A percentile compares a stretch with the other conserved stretches of the same genome.
These are phyloP conservation scores for Hoplodrina blanda DNA, from an alignment of 2,888 invertebrate genomes.

Conservation along the genomic window DNA sequence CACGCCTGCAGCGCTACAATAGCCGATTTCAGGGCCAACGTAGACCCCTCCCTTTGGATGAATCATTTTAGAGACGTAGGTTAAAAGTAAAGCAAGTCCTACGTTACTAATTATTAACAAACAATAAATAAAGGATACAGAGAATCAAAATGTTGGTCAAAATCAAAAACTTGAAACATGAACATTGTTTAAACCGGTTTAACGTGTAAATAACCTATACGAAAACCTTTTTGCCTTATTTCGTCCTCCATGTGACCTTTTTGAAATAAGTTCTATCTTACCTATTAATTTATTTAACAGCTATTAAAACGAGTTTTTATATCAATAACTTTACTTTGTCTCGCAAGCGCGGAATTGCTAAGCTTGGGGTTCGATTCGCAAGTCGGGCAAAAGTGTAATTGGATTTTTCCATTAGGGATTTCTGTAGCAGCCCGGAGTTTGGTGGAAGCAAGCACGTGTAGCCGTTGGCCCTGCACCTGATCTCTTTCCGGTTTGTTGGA, in stretches of 20 bases:
- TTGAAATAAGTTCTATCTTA: background rate
- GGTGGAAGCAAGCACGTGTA: no score
- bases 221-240: conserved; percentile 23
- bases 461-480: no score
- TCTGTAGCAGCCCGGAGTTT: no score
- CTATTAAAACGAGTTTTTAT: background rate
- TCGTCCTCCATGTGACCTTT: conserved; percentile 30
- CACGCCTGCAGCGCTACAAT: conserved; percentile 12
- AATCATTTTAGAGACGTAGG: conserved; percentile 5
- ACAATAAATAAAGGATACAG: background rate
- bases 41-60: background rate
- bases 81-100: background rate
- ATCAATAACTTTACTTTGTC: background rate
- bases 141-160: conserved; percentile 8
- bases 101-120: no score
- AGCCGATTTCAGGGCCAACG: conserved; percentile 30
- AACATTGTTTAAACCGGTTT: conserved; percentile 24
- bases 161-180: background rate
- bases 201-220: conserved; percentile 16
- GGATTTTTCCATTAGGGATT: background rate
- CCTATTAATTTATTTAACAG: background rate
- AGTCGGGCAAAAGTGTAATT: no score
- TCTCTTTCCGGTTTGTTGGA: no score
- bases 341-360: no score
- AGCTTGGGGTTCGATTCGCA: no score